Evolutionary conservation across 1,140 invertebrate species (phyloP), one percentile per base, ranked within the genome.

Genomic region (Hycleus cichorii): DNA sequence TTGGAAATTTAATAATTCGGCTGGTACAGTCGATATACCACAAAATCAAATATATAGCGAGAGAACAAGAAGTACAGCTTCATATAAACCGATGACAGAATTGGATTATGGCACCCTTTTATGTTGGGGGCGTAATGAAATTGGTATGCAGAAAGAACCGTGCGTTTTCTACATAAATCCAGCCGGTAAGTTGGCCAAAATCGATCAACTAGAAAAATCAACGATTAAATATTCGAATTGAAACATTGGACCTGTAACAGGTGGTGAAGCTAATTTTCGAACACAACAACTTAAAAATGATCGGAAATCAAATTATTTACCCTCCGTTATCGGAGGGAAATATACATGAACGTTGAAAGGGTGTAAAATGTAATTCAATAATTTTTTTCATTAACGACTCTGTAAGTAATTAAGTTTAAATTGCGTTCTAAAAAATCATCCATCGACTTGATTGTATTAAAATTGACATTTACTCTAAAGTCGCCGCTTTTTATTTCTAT

Each of bases 1-100:
- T 42, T 90, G 88, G 88, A 87, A 84, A 73, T 89, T 90, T 74
- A 89, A 89, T 75, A 88, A 87, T 68, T 84, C 81, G 11, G 81
- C 80, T 58, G 83, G 86, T 55, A 80, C 80, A 3, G 76, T 86
- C 50, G 84, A 87, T 69, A 82, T 88, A 60, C 79, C 83, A 0
- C 77, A 80, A 46, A 81, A 76, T 38, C 76, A 80, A 55, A 78
- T 84, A 49, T 74, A 75, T 54, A 78, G 75, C 49, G 84, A 84
- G 49, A 78, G 78, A n/a, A 76, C 77, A 5, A 73, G 76, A n/a
- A 86, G 84, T 59, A 75, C 79, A 1, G 83, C 80, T 39, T 80
- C 78, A 57, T 89, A 87, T 67, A 84, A 80, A 27, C 87, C 88
- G 2, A 81, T 81, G 70, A 86, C 80, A 18, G 86, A 89, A 68